These are phyloP conservation scores for Tetragonisca angustula DNA, from an alignment of 2,888 invertebrate species.

Conservation along the genomic window DNA sequence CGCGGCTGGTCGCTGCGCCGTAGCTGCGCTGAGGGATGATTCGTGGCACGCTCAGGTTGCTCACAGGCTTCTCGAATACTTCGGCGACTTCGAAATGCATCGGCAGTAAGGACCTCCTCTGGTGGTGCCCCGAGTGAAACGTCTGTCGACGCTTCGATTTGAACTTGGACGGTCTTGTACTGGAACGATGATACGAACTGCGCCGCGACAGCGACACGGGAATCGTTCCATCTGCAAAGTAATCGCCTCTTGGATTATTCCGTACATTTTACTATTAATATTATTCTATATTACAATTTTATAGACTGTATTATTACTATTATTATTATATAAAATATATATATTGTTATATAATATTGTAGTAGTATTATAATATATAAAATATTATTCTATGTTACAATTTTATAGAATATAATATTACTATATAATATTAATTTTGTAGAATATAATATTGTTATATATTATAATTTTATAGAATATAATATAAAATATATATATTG, in stretches of 20 bases:
- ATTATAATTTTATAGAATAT: too few relatives aligned
- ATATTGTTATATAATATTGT: too few relatives aligned
- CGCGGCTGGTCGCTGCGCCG: slow-evolving; percentile 28
- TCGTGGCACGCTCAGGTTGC: slow-evolving; percentile 80
- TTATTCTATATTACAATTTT: too few relatives aligned
- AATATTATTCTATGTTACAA: too few relatives aligned
- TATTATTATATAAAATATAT: too few relatives aligned
- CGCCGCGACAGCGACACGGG: slow-evolving; percentile 75
- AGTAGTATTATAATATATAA: too few relatives aligned
- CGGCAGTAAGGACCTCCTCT: slow-evolving; percentile 70
- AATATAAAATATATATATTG: too few relatives aligned
- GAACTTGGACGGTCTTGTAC: slow-evolving; percentile 76
- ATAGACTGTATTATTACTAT: too few relatives aligned
- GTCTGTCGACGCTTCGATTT: slow-evolving; percentile 82
- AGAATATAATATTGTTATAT: too few relatives aligned
- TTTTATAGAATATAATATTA: too few relatives aligned
- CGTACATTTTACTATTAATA: too few relatives aligned
- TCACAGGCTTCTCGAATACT: slow-evolving; percentile 78
- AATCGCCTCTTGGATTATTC: not conserved
- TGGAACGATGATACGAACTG: slow-evolving; percentile 73
- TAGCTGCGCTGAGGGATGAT: slow-evolving; percentile 75
- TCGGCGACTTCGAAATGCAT: slow-evolving; percentile 80
- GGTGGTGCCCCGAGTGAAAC: slow-evolving; percentile 78
- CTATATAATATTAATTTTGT: too few relatives aligned
- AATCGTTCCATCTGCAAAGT: slow-evolving; percentile 74